Base-by-base conservation (phyloP, 2,797 vertebrate genomes). In the Apogon talboti region DNA sequence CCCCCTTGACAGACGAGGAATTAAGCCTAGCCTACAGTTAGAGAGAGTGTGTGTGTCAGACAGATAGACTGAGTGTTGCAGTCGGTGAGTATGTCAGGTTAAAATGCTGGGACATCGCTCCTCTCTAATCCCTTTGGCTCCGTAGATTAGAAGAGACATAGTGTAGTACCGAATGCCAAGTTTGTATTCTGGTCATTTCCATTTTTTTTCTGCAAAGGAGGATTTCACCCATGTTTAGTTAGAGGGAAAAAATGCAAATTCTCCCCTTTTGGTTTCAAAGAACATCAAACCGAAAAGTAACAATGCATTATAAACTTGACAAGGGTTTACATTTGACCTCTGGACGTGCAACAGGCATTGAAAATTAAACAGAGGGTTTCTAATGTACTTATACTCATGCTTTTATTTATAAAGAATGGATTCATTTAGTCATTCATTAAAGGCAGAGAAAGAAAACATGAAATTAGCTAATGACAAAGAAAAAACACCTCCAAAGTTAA, bases 61-160 rank as follows among this genome's bases (percentile, higher is more conserved):
- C 33, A 59, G 57, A 73, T 6, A 71, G 68, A 78, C 21, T 6
- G 52, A 69, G 74, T 28, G 67, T 46, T 18, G 59, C 66, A 80
- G 74, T 75, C 54, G 61, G 61, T 74, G 79, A 77, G 74, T 72
- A 56, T 74, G 60, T 76, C 51, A 76, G 64, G 71, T 80, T 74
- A 51, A 85, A 80, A 81, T 44, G 65, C 77, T 28, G 71, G 60
- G 77, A 75, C 71, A 70, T 62, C 58, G 68, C 79, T 73, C 46
- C 64, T 24, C 75, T 83, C 53, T 84, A 82, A 86, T 80, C 76
- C 82, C 46, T 67, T 66, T 74, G 81, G 71, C 81, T 76, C 47
- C 3, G 11, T 71, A 83, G 79, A 88, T 88, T 83, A 87, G 54
- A 47, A 50, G 47, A 68, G 68, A 79, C 81, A 62, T 14, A 52